Percentiles rank a stretch among this genome's conserved stretches.
These are phyloP conservation scores for Synergus itoensis DNA, from an alignment of 2,888 invertebrate species.

Conservation along the genomic window DNA sequence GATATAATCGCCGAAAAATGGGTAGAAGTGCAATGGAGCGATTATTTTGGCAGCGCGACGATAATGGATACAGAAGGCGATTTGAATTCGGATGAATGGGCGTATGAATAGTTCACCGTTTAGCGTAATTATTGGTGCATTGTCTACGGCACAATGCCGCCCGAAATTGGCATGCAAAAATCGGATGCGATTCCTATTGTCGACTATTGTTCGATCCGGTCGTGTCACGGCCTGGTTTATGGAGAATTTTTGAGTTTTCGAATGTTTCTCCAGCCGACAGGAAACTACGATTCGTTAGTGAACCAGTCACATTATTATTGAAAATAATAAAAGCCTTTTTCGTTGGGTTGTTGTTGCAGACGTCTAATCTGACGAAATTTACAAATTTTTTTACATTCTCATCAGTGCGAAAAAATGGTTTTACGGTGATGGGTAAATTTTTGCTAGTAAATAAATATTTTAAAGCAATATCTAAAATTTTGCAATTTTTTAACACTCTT, in stretches of 20 bases:
- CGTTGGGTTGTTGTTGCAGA: no score
- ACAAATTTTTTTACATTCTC: no score
- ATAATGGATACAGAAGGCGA: slow-evolving; percentile 76
- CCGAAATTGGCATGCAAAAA: slow-evolving; percentile 77
- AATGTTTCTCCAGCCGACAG: slow-evolving; percentile 61
- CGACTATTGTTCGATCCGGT: slow-evolving; percentile 71
- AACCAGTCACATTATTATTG: slow-evolving; percentile 37
- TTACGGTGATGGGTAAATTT: no score
- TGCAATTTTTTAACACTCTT: no score
- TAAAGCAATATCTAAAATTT: no score
- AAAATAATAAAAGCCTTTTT: not conserved
- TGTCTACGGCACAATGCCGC: slow-evolving; percentile 75
- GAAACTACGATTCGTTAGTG: slow-evolving; percentile 57
- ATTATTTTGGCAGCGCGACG: slow-evolving; percentile 70
- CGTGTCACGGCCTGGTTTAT: slow-evolving; percentile 48
- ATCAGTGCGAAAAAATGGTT: no score
- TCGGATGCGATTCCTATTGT: slow-evolving; percentile 76
- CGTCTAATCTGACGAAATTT: no score
- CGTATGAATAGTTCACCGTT: slow-evolving; percentile 75
- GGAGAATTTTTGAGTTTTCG: slow-evolving; percentile 62
- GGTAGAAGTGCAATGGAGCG: slow-evolving; percentile 63
- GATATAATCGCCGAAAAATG: slow-evolving; percentile 59
- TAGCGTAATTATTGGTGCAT: slow-evolving; percentile 77
- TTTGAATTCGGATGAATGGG: slow-evolving; percentile 75
- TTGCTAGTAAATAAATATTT: no score